phyloP scores from a whole-genome alignment of 2,888 invertebrate species.

The Trissoscelio sp. region DNA sequence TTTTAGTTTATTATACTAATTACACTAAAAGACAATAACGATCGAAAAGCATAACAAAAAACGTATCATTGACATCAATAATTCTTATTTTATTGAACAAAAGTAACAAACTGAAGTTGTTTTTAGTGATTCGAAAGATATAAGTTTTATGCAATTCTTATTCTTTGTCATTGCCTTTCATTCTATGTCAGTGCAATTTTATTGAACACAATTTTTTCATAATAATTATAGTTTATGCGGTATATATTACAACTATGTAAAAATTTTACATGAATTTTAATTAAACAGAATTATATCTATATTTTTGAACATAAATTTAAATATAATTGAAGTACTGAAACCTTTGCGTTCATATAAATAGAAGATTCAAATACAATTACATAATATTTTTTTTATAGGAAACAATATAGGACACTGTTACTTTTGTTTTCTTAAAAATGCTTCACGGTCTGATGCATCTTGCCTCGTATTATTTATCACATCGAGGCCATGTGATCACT shows the following conservation, averaged over 20 bases:
- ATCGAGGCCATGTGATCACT: constrained; percentile 46
- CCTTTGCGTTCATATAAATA: too few species aligned
- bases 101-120: neutral
- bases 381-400: constrained; percentile 25
- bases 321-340: too few species aligned
- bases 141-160: too few species aligned
- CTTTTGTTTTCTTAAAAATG: constrained; percentile 61
- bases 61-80: constrained; percentile 13
- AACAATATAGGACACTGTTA: constrained; percentile 45
- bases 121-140: neutral
- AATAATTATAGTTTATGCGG: too few species aligned
- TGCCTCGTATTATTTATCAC: constrained; percentile 57
- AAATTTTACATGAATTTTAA: too few species aligned
- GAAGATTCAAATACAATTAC: too few species aligned
- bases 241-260: too few species aligned
- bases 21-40: neutral
- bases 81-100: neutral
- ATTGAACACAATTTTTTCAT: too few species aligned
- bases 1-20: neutral
- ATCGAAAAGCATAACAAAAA: constrained; percentile 5
- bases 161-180: too few species aligned
- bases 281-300: too few species aligned
- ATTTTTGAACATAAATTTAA: too few species aligned
- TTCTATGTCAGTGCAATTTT: too few species aligned
- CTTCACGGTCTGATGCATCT: constrained; percentile 54